Evolutionary conservation across 2,113 vertebrate species (phyloP).

Genomic region (Gracilinanus agilis): DNA sequence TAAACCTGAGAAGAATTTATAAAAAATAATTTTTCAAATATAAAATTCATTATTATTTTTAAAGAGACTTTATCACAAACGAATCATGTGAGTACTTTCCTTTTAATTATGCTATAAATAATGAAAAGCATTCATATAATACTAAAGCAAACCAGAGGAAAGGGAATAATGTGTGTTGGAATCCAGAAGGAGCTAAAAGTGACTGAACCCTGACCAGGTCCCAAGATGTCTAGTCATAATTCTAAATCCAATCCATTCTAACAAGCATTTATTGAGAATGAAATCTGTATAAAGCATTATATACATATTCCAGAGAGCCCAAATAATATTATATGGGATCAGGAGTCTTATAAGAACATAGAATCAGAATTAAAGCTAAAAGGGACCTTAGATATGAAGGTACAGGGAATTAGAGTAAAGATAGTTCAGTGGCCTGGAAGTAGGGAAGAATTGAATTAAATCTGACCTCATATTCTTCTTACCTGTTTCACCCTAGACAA

Average conservation of each 20-base stretch:
- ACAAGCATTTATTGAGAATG: neutral
- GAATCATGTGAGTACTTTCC: neutral
- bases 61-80: neutral
- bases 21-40: slow-evolving; percentile 5
- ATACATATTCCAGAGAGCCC: neutral
- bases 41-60: slow-evolving; percentile 24
- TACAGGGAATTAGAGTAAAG: fast-evolving
- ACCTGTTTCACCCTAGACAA: neutral
- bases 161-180: neutral
- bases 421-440: neutral
- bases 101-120: neutral
- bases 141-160: neutral
- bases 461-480: neutral
- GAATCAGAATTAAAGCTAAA: neutral
- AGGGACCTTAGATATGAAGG: neutral
- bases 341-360: neutral
- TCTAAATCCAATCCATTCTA: neutral
- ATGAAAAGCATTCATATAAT: neutral
- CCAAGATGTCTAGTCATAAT: neutral
- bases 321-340: neutral
- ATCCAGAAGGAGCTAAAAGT: neutral
- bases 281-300: neutral
- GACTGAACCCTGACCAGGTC: neutral
- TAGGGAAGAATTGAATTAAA: neutral
- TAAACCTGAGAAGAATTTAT: slow-evolving; percentile 34